Percentiles rank a stretch among this genome's conserved stretches.
Evolutionary conservation across 2,797 vertebrate species (phyloP).

Genomic region (Poecilia picta): DNA sequence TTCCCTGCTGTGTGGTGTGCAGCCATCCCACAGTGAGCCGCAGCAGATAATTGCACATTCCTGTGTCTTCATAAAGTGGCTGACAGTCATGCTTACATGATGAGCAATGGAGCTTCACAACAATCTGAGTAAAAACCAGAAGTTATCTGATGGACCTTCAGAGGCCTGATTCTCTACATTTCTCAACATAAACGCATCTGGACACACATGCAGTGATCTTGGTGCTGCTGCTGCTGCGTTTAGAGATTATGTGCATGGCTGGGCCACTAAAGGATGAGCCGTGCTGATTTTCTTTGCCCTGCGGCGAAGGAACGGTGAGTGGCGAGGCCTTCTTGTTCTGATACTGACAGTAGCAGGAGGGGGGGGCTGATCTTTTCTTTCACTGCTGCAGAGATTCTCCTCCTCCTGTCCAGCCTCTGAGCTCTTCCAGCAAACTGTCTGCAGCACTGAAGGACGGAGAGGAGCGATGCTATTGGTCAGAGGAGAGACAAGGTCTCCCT

Average conservation of each 20-base stretch:
- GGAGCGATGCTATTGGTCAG: conserved; percentile 38
- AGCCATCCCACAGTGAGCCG: background rate
- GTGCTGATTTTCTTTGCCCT: conserved; percentile 65
- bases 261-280: conserved; percentile 62
- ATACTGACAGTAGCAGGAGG: conserved; percentile 13
- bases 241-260: conserved; percentile 62
- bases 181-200: background rate
- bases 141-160: background rate
- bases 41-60: background rate
- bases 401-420: conserved; percentile 51
- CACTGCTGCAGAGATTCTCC: conserved; percentile 55
- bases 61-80: background rate
- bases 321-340: conserved; percentile 34
- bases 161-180: background rate
- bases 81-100: conserved; percentile 6
- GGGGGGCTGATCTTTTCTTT: conserved; percentile 48
- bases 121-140: background rate
- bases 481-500: conserved; percentile 2
- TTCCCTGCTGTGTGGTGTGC: background rate
- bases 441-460: conserved; percentile 19
- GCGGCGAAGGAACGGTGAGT: conserved; percentile 45
- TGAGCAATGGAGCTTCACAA: background rate
- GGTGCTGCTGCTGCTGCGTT: conserved; percentile 25
- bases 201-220: conserved; percentile 1
- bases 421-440: conserved; percentile 53